These are phyloP conservation scores for Chelon labrosus DNA, from an alignment of 2,797 vertebrate species.

Conservation along the genomic window DNA sequence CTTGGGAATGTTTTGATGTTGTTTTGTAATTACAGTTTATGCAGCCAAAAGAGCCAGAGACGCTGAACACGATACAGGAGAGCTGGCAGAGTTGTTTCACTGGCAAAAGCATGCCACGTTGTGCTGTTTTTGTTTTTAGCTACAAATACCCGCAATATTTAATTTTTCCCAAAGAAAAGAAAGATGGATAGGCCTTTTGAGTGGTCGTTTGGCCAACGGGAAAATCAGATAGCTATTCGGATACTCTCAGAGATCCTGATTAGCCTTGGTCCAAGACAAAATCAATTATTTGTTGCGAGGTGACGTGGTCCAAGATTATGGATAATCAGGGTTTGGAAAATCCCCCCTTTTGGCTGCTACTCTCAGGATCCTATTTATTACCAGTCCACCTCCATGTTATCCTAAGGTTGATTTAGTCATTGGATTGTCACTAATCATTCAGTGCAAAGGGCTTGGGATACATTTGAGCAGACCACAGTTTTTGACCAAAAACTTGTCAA, in stretches of 20 bases:
- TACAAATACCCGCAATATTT: constrained; percentile 83
- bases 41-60: constrained; percentile 82
- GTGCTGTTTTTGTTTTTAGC: constrained; percentile 76
- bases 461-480: constrained; percentile 69
- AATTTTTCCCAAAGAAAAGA: constrained; percentile 84
- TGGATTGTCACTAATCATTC: constrained; percentile 71
- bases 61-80: constrained; percentile 60
- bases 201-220: constrained; percentile 71
- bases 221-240: constrained; percentile 76
- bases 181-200: constrained; percentile 73
- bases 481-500: constrained; percentile 82
- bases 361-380: constrained; percentile 95
- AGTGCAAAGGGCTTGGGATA: constrained; percentile 76
- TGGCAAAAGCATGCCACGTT: constrained; percentile 80
- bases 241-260: constrained; percentile 78
- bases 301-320: constrained; percentile 81
- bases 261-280: constrained; percentile 82
- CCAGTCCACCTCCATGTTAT: constrained; percentile 79
- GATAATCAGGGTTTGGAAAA: constrained; percentile 84
- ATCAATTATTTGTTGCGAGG: constrained; percentile 80
- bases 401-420: constrained; percentile 66
- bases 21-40: constrained; percentile 79
- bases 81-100: constrained; percentile 71
- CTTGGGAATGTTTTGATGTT: constrained; percentile 73
- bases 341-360: constrained; percentile 75